Evolutionary conservation across 2,888 invertebrate species (phyloP).

Genomic region (Pheosia gnoma): DNA sequence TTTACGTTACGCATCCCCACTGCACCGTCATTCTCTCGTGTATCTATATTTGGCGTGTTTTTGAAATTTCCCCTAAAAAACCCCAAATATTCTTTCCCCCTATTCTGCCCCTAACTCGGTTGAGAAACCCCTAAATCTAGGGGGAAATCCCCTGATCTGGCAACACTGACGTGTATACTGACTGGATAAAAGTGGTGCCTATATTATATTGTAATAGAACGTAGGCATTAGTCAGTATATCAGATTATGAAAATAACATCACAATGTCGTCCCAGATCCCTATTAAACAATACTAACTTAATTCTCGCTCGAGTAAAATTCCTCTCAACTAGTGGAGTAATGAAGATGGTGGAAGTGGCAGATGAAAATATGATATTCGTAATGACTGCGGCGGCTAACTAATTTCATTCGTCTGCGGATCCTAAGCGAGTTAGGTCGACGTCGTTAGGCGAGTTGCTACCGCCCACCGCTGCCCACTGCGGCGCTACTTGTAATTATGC

Average conservation of each 20-base stretch:
- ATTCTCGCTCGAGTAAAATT: constrained; percentile 4
- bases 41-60: too few species aligned
- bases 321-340: constrained; percentile 35
- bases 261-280: background rate
- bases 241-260: constrained; percentile 7
- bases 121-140: too few species aligned
- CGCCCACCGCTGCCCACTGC: constrained; percentile 17
- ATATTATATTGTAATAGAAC: too few species aligned
- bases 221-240: too few species aligned
- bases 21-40: too few species aligned
- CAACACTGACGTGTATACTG: too few species aligned
- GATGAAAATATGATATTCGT: constrained; percentile 79
- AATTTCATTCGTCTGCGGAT: constrained; percentile 77
- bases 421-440: constrained; percentile 72
- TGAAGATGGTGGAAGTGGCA: constrained; percentile 58
- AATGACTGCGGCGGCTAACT: constrained; percentile 74
- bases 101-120: too few species aligned
- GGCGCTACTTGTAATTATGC: constrained; percentile 2
- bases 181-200: too few species aligned
- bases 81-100: too few species aligned
- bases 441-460: constrained; percentile 53
- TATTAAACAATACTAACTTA: background rate
- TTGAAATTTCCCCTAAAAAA: too few species aligned
- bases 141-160: too few species aligned
- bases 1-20: too few species aligned